These are phyloP conservation scores for Sphinx pinastri DNA, from an alignment of 2,888 invertebrate species.

Conservation along the genomic window DNA sequence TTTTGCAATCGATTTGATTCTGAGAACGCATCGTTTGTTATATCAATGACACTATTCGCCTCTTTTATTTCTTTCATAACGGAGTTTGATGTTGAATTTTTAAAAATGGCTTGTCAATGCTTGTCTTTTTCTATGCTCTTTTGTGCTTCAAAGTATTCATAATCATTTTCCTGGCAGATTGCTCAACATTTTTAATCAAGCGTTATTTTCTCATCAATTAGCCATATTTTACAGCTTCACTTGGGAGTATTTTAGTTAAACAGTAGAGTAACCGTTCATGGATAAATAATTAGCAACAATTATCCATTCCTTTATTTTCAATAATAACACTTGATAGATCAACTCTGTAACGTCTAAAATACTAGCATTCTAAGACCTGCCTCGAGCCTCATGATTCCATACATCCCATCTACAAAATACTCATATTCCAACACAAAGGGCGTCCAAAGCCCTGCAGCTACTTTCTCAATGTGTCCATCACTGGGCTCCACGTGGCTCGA, in stretches of 20 bases:
- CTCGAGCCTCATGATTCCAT: background rate
- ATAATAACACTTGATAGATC: background rate
- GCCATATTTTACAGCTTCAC: too few relatives aligned
- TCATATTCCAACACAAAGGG: background rate
- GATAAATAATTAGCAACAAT: too few relatives aligned
- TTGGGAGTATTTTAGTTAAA: too few relatives aligned
- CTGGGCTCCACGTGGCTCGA: conserved; percentile 1
- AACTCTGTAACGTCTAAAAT: background rate
- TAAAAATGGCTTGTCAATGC: background rate
- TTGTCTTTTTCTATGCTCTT: background rate
- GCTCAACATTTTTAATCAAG: too few relatives aligned
- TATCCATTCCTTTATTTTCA: too few relatives aligned
- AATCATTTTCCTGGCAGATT: too few relatives aligned
- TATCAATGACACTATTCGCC: conserved; percentile 1
- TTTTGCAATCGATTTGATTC: conserved; percentile 45
- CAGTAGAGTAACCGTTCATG: too few relatives aligned
- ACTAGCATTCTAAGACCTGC: background rate
- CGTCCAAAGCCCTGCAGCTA: conserved; percentile 5
- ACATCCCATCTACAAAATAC: background rate
- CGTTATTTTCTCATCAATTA: too few relatives aligned
- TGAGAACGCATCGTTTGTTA: conserved; percentile 27
- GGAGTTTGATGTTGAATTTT: background rate
- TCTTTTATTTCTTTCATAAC: conserved; percentile 11
- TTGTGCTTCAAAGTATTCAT: background rate
- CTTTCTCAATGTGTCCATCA: conserved; percentile 17